Evolutionary conservation across 2,888 invertebrate species (phyloP).

Genomic region (Drosophila fungiperda): DNA sequence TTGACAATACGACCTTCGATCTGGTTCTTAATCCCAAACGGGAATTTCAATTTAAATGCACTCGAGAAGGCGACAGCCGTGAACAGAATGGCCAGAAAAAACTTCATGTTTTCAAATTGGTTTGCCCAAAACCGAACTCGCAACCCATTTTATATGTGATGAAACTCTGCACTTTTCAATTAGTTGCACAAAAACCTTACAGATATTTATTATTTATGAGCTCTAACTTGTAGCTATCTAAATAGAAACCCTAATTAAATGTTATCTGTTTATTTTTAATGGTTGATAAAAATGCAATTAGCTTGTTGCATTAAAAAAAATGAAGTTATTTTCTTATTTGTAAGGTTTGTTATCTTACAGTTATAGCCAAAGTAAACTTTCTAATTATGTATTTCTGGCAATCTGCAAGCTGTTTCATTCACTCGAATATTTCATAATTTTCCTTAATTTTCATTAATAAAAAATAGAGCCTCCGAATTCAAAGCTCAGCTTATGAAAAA

Average conservation of each 20-base stretch:
- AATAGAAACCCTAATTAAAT: background rate
- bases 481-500: no score
- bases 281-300: no score
- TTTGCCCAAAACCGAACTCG: background rate
- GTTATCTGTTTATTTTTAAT: background rate
- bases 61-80: background rate
- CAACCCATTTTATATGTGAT: constrained; percentile 4
- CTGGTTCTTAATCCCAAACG: background rate
- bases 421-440: background rate
- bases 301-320: background rate
- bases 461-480: no score
- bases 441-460: background rate
- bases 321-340: background rate
- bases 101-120: constrained; percentile 5
- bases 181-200: background rate
- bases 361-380: background rate
- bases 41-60: background rate
- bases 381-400: background rate
- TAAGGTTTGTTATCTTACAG: background rate
- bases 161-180: constrained; percentile 6
- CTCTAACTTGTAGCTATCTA: background rate
- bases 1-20: constrained; percentile 51
- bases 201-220: constrained; percentile 4
- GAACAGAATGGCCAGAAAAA: background rate
- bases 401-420: background rate